Evolutionary conservation across 2,888 invertebrate species (phyloP).

Genomic region (Rugalucina vietnamica): DNA sequence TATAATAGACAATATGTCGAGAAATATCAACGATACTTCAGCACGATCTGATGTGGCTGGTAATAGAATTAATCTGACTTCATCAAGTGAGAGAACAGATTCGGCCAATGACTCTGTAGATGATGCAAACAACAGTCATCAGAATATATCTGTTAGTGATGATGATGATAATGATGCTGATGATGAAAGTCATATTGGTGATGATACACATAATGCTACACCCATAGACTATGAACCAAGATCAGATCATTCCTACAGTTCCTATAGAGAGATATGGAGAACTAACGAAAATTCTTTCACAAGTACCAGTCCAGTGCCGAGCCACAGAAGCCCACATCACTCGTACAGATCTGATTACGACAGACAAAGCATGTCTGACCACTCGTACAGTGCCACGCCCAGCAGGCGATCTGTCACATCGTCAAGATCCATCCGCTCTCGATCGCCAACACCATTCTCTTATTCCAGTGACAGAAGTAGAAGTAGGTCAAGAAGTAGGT

Average conservation of each 20-base stretch:
- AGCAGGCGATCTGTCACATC: no score
- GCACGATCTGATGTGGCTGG: neutral
- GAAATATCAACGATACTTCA: neutral
- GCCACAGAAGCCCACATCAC: neutral
- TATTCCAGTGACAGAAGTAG: neutral
- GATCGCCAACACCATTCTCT: neutral
- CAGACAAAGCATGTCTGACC: neutral
- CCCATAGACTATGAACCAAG: neutral
- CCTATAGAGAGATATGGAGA: neutral
- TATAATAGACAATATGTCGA: slow-evolving; percentile 19
- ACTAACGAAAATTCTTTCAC: neutral
- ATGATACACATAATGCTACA: no score
- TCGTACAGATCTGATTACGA: neutral
- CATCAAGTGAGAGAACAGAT: neutral
- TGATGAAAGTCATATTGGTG: neutral
- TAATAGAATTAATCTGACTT: neutral
- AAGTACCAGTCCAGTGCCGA: neutral
- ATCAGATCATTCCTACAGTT: neutral
- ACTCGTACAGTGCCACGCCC: neutral
- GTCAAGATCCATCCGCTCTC: neutral
- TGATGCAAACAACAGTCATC: neutral
- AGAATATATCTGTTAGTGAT: neutral
- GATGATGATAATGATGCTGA: neutral
- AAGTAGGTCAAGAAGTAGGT: neutral
- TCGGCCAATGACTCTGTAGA: neutral